Evolutionary conservation across 2,113 vertebrate species (phyloP), one percentile per base, ranked within the genome.

Genomic region (Rissa tridactyla): DNA sequence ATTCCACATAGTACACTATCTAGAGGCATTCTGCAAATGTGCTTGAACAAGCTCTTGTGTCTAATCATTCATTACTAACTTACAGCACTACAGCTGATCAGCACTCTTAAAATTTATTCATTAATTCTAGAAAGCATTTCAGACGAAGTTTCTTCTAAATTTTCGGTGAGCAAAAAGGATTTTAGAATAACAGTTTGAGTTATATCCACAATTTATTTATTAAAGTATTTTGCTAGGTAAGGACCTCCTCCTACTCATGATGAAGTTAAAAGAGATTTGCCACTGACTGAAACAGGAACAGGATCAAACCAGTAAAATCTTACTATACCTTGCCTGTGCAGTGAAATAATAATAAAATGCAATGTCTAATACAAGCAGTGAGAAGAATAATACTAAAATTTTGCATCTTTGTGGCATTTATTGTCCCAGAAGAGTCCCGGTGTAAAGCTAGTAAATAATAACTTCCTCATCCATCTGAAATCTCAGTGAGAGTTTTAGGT

Each of bases 401-500:
- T 85, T 87, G 77, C 79, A 90, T 82, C 51, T 82, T 78, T 73
- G 75, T 71, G 55, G 40, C 30, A 75, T 52, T 75, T 83, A 68
- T 78, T 76, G 21, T 94, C 36, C 66, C 46, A 62, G 18, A 91
- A 54, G 29, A 69, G 23, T 77, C 62, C 29, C 9, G 2, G n/a
- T 62, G 38, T 77, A 89, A 94, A 92, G 49, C 36, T 82, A 94
- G 78, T 94, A 86, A 95, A 94, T 71, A 91, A 69, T 61, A 96
- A 91, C 72, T 94, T 96, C 69, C 76, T 93, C 52, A 80, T 70
- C 77, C 5, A 2, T 85, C 77, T 90, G 78, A 97, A 95, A 80
- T 84, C 81, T 95, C 94, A 73, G 49, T 34, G 82, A 94, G 81
- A 85, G 26, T 77, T 97, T 89, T 94, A 96, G 92, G 86, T 82